phyloP scores from a whole-genome alignment of 2,797 vertebrate genomes.

The Coregonus suidteri region DNA sequence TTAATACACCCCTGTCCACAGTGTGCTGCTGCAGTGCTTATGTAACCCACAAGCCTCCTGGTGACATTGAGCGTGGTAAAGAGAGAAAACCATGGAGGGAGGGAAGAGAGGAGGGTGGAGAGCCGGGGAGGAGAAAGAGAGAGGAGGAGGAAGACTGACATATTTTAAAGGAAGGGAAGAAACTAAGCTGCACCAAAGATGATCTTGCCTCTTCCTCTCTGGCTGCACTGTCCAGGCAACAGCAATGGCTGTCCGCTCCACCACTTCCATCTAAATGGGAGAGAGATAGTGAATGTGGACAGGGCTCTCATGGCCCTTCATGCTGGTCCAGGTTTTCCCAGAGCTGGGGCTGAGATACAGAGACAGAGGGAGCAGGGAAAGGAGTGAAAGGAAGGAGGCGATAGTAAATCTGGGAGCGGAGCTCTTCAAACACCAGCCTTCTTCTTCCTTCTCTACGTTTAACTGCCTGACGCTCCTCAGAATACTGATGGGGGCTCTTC shows the following conservation, averaged over 20 bases:
- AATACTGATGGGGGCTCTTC: constrained; percentile 60
- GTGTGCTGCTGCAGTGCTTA: constrained; percentile 70
- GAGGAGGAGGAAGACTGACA: constrained; percentile 2
- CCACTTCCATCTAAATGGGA: background rate
- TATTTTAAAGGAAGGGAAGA: constrained; percentile 19
- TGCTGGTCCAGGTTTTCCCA: background rate
- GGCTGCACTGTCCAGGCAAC: background rate
- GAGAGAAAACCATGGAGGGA: constrained; percentile 14
- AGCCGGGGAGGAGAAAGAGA: constrained; percentile 36
- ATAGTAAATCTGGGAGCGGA: constrained; percentile 34
- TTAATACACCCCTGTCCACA: constrained; percentile 35
- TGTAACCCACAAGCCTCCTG: constrained; percentile 66
- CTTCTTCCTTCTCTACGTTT: constrained; percentile 41
- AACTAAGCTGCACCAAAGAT: background rate
- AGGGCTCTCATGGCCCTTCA: background rate
- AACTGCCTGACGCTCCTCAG: constrained; percentile 51
- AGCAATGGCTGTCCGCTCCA: background rate
- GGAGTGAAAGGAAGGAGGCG: constrained; percentile 1
- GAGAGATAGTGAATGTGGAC: background rate
- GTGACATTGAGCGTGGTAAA: constrained; percentile 65
- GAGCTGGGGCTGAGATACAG: background rate
- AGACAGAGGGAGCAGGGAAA: constrained; percentile 30
- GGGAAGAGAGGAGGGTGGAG: constrained; percentile 24
- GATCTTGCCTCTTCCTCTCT: too few relatives aligned
- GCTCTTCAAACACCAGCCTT: constrained; percentile 50